These are phyloP conservation scores for Opisthocomus hoazin DNA, from an alignment of 2,113 vertebrate species.

Conservation along the genomic window DNA sequence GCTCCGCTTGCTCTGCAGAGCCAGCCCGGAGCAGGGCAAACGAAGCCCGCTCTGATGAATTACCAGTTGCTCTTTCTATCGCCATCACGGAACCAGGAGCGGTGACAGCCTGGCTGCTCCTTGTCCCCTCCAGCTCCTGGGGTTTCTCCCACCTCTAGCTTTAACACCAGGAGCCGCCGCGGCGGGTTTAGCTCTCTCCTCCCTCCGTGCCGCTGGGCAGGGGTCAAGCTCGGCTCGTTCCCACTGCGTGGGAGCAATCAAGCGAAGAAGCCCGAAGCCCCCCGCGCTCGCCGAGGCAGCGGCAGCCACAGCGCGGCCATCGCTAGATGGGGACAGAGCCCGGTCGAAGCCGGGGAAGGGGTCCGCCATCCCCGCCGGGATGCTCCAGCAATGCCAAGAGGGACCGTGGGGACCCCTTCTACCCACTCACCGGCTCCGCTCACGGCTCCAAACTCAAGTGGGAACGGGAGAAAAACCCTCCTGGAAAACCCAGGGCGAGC, in stretches of 20 bases:
- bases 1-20: neutral
- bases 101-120: neutral
- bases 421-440: fast-evolving
- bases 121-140: neutral
- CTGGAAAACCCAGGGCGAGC: neutral
- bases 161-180: neutral
- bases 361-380: neutral
- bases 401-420: fast-evolving
- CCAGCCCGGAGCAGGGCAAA: neutral
- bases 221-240: neutral
- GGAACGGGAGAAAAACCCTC: fast-evolving
- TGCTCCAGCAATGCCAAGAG: fast-evolving
- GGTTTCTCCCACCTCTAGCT: neutral
- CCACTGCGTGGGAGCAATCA: fast-evolving
- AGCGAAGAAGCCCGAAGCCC: no score
- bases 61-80: neutral
- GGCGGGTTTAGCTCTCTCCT: neutral
- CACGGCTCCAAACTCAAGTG: fast-evolving
- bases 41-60: neutral
- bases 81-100: neutral
- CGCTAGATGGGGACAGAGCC: conserved; percentile 64
- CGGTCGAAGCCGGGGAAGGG: fast-evolving
- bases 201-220: neutral
- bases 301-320: neutral
- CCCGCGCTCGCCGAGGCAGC: fast-evolving